phyloP scores from a whole-genome alignment of 2,113 vertebrate genomes.

The Carassius auratus region DNA sequence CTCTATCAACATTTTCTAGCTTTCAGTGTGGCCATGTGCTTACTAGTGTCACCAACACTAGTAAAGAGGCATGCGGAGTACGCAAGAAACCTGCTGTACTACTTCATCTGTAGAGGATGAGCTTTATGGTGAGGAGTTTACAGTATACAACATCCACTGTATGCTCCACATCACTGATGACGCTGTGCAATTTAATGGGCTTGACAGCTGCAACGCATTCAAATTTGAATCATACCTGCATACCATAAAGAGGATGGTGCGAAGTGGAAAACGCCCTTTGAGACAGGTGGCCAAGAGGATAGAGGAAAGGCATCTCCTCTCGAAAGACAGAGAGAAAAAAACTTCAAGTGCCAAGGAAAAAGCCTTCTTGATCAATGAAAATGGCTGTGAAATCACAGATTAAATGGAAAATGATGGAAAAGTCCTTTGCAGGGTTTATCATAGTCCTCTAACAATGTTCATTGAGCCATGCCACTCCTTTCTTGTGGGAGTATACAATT shows the following conservation, averaged over 20 bases:
- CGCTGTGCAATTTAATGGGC: neutral
- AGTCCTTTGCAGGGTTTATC: conserved; percentile 2
- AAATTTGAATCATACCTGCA: conserved; percentile 31
- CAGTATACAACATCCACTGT: conserved; percentile 30
- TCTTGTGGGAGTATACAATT: conserved; percentile 24
- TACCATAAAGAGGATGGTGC: conserved; percentile 19
- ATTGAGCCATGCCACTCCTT: conserved; percentile 32
- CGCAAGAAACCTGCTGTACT: conserved; percentile 7
- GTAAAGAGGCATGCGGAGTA: neutral
- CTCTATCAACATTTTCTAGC: conserved; percentile 25
- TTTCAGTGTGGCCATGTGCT: conserved; percentile 39
- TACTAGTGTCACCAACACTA: conserved; percentile 23
- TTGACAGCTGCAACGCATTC: conserved; percentile 41
- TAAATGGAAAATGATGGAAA: neutral
- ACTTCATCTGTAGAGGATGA: conserved; percentile 19
- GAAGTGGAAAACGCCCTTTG: conserved; percentile 19
- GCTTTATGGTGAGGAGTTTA: conserved; percentile 7
- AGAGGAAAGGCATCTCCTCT: neutral
- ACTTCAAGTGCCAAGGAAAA: neutral
- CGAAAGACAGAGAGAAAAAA: neutral
- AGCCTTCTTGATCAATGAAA: conserved; percentile 5
- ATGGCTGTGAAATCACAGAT: conserved; percentile 31
- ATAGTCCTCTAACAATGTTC: conserved; percentile 1
- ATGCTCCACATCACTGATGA: conserved; percentile 43
- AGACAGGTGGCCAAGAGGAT: conserved; percentile 21